Evolutionary conservation across 37 sponge, comb jelly and placozoan species (phyloP).

Genomic region (Hormiphora californensis): DNA sequence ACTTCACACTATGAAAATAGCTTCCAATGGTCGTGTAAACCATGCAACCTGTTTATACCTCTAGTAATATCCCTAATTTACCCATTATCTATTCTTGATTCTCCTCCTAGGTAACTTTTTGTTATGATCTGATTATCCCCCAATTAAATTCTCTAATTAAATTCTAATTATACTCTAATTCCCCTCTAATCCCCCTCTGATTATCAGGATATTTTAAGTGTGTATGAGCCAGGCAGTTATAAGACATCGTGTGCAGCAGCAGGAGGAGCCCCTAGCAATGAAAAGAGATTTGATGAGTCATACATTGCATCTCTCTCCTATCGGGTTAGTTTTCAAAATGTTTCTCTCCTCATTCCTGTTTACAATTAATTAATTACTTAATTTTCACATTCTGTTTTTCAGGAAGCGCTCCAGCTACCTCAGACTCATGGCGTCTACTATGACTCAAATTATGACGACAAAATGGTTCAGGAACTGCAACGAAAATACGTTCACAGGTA

Average conservation of each 20-base stretch:
- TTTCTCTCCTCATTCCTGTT: not conserved
- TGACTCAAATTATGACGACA: not conserved
- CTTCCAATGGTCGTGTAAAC: too few species aligned
- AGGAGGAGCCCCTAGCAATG: too few species aligned
- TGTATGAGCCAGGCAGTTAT: not conserved
- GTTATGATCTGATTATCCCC: too few species aligned
- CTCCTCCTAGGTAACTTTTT: too few species aligned
- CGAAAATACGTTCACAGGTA: conserved; percentile 45
- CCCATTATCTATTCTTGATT: too few species aligned
- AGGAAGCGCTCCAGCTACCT: not conserved
- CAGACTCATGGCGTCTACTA: conserved; percentile 29
- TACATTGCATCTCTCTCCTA: not conserved
- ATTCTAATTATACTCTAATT: not conserved
- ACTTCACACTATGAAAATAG: too few species aligned
- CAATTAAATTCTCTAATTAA: too few species aligned
- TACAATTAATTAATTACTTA: not conserved
- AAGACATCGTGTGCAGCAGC: too few species aligned
- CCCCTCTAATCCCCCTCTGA: too few species aligned
- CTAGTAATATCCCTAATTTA: too few species aligned
- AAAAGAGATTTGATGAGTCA: not conserved
- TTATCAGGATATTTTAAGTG: not conserved
- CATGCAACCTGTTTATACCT: too few species aligned
- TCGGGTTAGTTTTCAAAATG: not conserved
- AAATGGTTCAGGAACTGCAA: conserved; percentile 5
- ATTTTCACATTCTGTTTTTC: not conserved